Base-by-base conservation (phyloP, 2,113 vertebrate genomes). In the Malurus melanocephalus region DNA sequence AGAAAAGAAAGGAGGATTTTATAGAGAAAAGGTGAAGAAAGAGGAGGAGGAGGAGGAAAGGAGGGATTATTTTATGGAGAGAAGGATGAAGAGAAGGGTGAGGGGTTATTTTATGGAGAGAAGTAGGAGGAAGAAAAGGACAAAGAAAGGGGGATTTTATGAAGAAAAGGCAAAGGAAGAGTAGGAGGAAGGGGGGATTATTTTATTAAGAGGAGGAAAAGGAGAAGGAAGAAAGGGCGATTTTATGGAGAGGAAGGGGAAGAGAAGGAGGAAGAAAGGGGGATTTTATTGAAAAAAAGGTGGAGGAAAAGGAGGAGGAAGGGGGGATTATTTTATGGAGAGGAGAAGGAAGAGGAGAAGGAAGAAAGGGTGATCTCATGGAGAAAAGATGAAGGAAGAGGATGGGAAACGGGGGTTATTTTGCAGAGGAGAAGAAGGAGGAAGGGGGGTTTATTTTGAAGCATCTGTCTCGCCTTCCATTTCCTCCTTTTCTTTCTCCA, bases 401-500 rank as follows among this genome's bases (percentile, higher is more conserved):
- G 40, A 62, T 57, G 17, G 53, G 17, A 48, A 64, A 40, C 40
- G 23, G 46, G 20, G 51, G 19, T 8, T 61, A 48, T 78, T 61
- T 55, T 15, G 16, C 0, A 2, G 30, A 65, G 23, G 33, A 61
- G 12, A 27, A 65, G 42, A 26, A 76, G 32, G 32, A 73, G 13
- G 80, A 76, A 40, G 27, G 17, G 56, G 40, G 60, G 35, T 26
- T 57, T 90, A 73, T 92, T 94, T 85, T 76, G 78, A 79, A 87
- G 78, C 79, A 76, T 87, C 91, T 75, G 92, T 92, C 87, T 95
- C 33, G 87, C 91, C 81, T 92, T 90, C 91, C 66, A 90, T 94
- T 95, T 94, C 93, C 93, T 95, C 87, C 91, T 95, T 95, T 95
- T 90, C 89, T 93, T 89, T 77, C 52, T 53, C 22, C 5, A 81